Percentiles rank a stretch among this genome's conserved stretches.
These are phyloP conservation scores for Myathropa florea DNA, from an alignment of 2,888 invertebrate species.

Conservation along the genomic window DNA sequence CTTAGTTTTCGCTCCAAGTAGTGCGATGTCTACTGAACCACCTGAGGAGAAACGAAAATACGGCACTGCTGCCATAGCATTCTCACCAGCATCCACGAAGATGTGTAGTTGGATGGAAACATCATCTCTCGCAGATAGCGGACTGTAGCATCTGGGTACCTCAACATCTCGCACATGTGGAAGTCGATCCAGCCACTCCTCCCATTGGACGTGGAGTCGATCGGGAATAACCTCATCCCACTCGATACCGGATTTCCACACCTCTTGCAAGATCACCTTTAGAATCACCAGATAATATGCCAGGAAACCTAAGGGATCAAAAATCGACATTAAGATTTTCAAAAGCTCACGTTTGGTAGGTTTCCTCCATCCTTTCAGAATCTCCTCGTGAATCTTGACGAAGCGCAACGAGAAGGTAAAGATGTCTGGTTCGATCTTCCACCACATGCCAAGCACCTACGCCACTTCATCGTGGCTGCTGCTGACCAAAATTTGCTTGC, in stretches of 20 bases:
- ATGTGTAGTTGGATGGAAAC: constrained; percentile 50
- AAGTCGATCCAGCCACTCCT: constrained; percentile 29
- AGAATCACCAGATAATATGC: constrained; percentile 44
- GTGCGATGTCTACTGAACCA: constrained; percentile 20
- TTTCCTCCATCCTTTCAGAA: neutral
- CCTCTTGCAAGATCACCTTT: constrained; percentile 63
- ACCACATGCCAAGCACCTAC: constrained; percentile 18
- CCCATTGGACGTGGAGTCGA: constrained; percentile 29
- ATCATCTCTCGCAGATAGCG: neutral
- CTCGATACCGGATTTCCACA: constrained; percentile 54
- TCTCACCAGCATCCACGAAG: constrained; percentile 69
- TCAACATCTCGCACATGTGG: constrained; percentile 10
- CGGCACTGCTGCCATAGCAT: constrained; percentile 71
- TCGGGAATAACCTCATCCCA: constrained; percentile 58
- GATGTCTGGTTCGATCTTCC: constrained; percentile 8
- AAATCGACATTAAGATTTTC: neutral
- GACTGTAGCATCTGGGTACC: constrained; percentile 52
- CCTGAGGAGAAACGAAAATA: constrained; percentile 62
- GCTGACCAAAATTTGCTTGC: neutral
- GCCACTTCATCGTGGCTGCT: neutral
- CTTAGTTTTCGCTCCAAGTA: constrained; percentile 70
- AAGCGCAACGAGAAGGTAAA: neutral
- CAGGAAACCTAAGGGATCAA: neutral
- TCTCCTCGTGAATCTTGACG: neutral
- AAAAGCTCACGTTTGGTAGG: constrained; percentile 29